These are phyloP conservation scores for Parotia lawesii DNA, from an alignment of 2,113 vertebrate genomes.

Conservation along the genomic window DNA sequence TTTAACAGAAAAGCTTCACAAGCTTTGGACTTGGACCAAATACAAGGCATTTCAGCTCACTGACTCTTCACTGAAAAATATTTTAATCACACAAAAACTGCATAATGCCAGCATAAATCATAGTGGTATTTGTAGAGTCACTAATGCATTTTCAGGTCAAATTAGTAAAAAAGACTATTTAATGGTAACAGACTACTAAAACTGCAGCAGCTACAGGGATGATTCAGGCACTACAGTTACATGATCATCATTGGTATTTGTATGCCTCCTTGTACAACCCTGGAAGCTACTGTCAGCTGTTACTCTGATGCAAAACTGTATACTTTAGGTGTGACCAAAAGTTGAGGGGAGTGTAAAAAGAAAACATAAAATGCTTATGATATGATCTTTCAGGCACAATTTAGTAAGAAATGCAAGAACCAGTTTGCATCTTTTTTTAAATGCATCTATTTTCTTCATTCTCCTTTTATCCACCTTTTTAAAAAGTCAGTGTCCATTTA, in stretches of 20 bases:
- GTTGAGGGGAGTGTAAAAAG: not conserved
- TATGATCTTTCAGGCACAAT: not conserved
- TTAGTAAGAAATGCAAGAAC: not conserved
- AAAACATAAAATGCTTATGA: not conserved
- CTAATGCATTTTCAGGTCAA: not conserved
- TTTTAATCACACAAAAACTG: not conserved
- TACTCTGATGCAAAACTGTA: not conserved
- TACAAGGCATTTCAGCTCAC: not conserved
- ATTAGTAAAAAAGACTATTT: not conserved
- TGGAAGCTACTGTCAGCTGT: not conserved
- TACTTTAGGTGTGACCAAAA: not conserved
- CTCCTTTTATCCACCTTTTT: not conserved
- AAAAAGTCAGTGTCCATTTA: not conserved
- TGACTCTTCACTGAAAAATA: not conserved
- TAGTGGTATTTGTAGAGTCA: not conserved
- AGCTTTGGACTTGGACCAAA: not conserved
- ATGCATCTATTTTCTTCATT: not conserved
- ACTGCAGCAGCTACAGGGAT: not conserved
- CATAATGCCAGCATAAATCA: not conserved
- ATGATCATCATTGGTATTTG: not conserved
- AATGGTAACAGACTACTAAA: not conserved
- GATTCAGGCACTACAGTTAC: not conserved
- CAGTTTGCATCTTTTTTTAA: not conserved
- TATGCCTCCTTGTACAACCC: not conserved
- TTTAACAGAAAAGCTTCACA: not conserved